A percentile compares a stretch with the other conserved stretches of the same genome.
phyloP scores from a whole-genome alignment of 1,140 invertebrate genomes.

The Homarus americanus region DNA sequence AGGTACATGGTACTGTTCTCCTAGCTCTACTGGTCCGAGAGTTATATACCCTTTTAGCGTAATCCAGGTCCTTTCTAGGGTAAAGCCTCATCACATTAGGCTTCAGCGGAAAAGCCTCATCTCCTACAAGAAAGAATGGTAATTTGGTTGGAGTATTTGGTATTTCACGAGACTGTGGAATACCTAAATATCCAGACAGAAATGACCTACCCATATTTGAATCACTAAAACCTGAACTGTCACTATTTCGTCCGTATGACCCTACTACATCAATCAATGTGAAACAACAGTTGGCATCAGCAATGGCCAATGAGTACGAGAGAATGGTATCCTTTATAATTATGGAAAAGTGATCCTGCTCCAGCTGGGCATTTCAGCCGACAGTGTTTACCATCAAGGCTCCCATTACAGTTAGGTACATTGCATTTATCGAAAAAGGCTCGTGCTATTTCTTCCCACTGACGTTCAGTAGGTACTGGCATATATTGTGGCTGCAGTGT shows the following conservation, averaged over 20 bases:
- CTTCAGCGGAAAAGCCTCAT: too few species aligned
- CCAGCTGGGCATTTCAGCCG: conserved; percentile 75
- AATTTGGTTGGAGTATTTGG: too few species aligned
- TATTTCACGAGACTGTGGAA: too few species aligned
- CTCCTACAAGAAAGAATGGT: too few species aligned
- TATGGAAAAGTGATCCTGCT: conserved; percentile 75
- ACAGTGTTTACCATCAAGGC: conserved; percentile 79
- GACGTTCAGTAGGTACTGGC: conserved; percentile 15
- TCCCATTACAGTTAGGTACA: conserved; percentile 78
- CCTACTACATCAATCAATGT: conserved; percentile 6
- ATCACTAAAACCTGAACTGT: too few species aligned
- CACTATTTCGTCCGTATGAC: conserved; percentile 32
- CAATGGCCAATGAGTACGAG: conserved; percentile 16
- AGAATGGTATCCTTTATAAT: conserved; percentile 75
- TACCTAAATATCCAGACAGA: too few species aligned
- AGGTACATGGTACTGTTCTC: conserved; percentile 35
- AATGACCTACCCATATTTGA: too few species aligned
- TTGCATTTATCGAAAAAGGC: conserved; percentile 77
- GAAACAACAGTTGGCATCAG: conserved; percentile 23
- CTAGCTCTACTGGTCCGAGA: conserved; percentile 16
- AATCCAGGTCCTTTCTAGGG: too few species aligned
- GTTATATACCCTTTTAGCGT: too few species aligned
- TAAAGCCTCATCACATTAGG: too few species aligned
- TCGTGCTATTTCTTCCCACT: conserved; percentile 47
- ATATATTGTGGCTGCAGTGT: conserved; percentile 17